phyloP scores from a whole-genome alignment of 2,888 invertebrate species.

The Euzetes globulus region DNA sequence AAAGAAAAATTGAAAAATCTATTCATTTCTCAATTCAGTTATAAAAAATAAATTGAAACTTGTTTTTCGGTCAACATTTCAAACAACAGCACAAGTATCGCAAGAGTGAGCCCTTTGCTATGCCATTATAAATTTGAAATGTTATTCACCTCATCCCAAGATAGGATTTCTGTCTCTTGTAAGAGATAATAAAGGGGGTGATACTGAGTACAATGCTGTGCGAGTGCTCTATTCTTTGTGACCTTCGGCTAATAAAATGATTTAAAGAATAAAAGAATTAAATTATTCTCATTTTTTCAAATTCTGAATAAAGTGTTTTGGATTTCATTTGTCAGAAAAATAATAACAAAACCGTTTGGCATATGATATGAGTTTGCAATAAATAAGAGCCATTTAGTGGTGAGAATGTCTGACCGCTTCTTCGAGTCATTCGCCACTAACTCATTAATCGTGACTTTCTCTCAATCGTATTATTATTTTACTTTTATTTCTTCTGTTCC shows the following conservation, averaged over 20 bases:
- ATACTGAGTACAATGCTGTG: not conserved
- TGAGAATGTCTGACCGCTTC: too few relatives aligned
- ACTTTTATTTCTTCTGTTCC: not conserved
- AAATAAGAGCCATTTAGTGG: not conserved
- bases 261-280: too few relatives aligned
- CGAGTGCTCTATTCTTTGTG: not conserved
- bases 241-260: not conserved
- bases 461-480: not conserved
- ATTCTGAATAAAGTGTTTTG: too few relatives aligned
- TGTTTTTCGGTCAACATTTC: not conserved
- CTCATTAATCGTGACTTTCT: not conserved
- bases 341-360: not conserved
- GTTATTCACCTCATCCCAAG: constrained; percentile 14
- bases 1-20: not conserved
- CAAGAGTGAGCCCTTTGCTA: too few relatives aligned
- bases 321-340: too few relatives aligned
- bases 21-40: not conserved
- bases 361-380: not conserved
- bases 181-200: not conserved
- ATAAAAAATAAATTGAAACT: not conserved
- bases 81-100: not conserved
- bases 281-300: too few relatives aligned
- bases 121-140: not conserved
- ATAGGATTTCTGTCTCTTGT: not conserved
- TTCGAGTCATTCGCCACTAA: not conserved